phyloP scores from a whole-genome alignment of 2,797 vertebrate genomes.

The Tangara arthus region DNA sequence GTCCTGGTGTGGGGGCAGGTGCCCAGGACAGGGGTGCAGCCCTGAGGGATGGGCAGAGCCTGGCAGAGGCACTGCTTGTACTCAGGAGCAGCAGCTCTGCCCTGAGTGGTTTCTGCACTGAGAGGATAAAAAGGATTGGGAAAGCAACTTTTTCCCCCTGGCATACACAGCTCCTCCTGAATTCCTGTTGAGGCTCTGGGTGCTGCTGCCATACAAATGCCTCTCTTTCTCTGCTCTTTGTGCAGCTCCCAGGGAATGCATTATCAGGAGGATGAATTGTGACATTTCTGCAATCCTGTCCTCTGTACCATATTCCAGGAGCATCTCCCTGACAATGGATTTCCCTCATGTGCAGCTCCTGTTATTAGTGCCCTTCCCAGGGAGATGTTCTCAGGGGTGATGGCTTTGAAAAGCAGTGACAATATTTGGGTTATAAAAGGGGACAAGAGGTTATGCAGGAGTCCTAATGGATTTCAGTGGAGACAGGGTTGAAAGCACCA shows the following conservation, averaged over 20 bases:
- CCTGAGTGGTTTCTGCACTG: not conserved
- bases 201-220: slow-evolving; percentile 15
- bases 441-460: not conserved
- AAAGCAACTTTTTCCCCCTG: not conserved
- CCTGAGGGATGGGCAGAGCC: not conserved
- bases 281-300: not conserved
- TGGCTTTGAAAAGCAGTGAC: not conserved
- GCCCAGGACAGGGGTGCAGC: not conserved
- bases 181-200: not conserved
- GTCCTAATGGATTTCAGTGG: not conserved
- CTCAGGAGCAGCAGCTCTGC: not conserved
- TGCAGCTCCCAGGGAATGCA: slow-evolving; percentile 18
- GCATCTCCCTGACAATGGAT: slow-evolving; percentile 5
- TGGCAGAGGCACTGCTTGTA: too few species aligned
- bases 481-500: not conserved
- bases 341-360: not conserved
- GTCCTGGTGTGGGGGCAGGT: not conserved
- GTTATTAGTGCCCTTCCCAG: not conserved
- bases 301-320: not conserved
- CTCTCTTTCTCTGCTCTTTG: not conserved
- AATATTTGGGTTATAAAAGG: not conserved
- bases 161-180: not conserved
- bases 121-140: not conserved
- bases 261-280: slow-evolving; percentile 17
- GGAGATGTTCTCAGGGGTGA: not conserved